Evolutionary conservation across 2,113 vertebrate species (phyloP), one percentile per base, ranked within the genome.

Genomic region (Orthochromis malagaraziensis): DNA sequence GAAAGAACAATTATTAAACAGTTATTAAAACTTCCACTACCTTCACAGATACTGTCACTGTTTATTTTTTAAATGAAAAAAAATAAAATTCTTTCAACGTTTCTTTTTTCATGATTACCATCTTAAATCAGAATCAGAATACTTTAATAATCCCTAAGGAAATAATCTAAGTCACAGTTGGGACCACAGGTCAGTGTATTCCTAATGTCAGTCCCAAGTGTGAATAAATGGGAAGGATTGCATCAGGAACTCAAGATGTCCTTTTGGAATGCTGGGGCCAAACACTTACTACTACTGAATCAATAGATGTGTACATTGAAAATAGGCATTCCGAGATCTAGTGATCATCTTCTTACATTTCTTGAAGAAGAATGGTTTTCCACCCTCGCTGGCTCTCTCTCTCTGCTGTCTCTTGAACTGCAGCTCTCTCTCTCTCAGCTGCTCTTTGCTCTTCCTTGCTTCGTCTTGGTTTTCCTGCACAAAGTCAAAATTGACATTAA

Each of bases 311-410:
- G 31, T 0, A 68, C n/a, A 0, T 9, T 16, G 65, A 45, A 73
- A 42, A 26, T 2, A 14, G 7, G 12, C 35, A 14, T 40, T 68
- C n/a, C 0, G 4, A 68, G 35, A 13, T 68, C 63, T 26, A 24
- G 0, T 13, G 31, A 40, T 40, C 13, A 45, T 4, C 19, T 57
- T 26, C 97, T 97, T 93, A 98, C 99, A 97, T 91, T 97, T 98
- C 95, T 99, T 99, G 17, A 98, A 89, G 95, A 97, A 99, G 95
- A 97, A 99, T 0, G 98, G 99, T 7, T 92, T 96, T 29, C 96
- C 97, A 10, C 99, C 99, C 82, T 97, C 96, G 84, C 95, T 96
- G 83, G 97, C 98, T 84, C 95, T 75, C 51, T 97, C 97, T 55
- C 98, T 92, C 92, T 95, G 97, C 85, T 96, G 93, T 86, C 87